A percentile compares a stretch with the other conserved stretches of the same genome.
These are phyloP conservation scores for Cossypha caffra DNA, from an alignment of 2,797 vertebrate species.

Conservation along the genomic window DNA sequence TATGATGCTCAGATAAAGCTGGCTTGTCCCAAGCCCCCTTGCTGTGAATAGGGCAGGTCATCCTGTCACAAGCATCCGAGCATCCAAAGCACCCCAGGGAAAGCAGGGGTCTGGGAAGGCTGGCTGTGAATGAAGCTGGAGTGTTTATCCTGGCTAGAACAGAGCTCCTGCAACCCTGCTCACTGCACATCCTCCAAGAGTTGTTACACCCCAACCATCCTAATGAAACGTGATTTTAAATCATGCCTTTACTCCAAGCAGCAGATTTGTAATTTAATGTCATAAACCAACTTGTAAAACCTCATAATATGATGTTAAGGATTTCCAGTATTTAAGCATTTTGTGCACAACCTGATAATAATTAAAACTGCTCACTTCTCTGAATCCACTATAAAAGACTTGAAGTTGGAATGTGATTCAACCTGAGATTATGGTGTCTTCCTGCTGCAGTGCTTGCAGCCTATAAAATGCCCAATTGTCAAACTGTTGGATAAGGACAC, in stretches of 20 bases:
- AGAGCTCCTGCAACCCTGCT: not conserved
- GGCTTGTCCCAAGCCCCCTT: not conserved
- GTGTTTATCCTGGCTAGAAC: fast-evolving
- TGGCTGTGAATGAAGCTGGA: fast-evolving
- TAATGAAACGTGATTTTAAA: fast-evolving
- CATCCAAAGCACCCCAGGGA: not conserved
- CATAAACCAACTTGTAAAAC: not conserved
- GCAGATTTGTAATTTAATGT: not conserved
- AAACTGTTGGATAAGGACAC: not conserved
- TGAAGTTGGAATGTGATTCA: not conserved
- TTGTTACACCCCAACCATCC: not conserved
- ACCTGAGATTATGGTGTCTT: not conserved
- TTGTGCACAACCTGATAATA: not conserved
- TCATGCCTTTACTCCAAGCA: not conserved
- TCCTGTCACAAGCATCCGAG: not conserved
- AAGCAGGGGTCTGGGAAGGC: not conserved
- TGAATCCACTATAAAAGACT: not conserved
- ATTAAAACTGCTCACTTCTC: not conserved
- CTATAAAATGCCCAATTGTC: not conserved
- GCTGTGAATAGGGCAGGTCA: not conserved
- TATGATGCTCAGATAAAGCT: not conserved
- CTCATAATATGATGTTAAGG: fast-evolving
- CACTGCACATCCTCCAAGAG: fast-evolving
- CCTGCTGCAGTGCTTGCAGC: not conserved
- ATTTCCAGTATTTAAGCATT: not conserved